Evolutionary conservation across 2,888 invertebrate species (phyloP).

Genomic region (Hipparchia semele): DNA sequence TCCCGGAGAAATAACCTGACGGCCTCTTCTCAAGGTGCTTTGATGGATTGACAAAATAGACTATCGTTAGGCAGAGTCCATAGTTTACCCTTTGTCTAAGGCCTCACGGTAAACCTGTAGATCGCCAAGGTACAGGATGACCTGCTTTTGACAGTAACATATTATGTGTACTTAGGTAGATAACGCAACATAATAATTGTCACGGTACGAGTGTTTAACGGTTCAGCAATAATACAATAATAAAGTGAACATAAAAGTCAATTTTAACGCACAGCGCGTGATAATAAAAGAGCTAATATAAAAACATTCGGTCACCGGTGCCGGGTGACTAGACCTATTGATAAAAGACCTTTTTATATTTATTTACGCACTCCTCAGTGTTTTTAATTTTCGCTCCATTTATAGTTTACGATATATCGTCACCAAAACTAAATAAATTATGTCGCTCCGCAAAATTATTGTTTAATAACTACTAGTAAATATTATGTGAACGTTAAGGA

Average conservation of each 20-base stretch:
- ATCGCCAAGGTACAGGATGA: too few species aligned
- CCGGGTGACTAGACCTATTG: slow-evolving; percentile 26
- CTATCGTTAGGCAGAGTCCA: too few species aligned
- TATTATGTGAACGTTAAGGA: too few species aligned
- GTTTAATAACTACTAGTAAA: too few species aligned
- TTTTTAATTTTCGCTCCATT: slow-evolving; percentile 1
- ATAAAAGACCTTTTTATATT: slow-evolving; percentile 17
- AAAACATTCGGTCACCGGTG: slow-evolving; percentile 17
- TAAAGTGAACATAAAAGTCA: slow-evolving; percentile 15
- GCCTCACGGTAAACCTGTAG: too few species aligned
- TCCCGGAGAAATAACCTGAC: too few species aligned
- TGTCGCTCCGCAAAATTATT: too few species aligned
- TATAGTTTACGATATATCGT: slow-evolving; percentile 1
- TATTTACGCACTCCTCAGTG: slow-evolving; percentile 12
- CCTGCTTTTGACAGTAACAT: too few species aligned
- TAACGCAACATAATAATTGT: slow-evolving; percentile 3
- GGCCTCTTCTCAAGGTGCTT: too few species aligned
- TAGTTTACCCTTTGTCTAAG: background rate
- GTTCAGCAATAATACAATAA: slow-evolving; percentile 3
- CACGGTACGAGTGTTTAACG: slow-evolving; percentile 9
- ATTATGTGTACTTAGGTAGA: background rate
- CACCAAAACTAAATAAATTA: background rate
- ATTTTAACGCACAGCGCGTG: slow-evolving; percentile 2
- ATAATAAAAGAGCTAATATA: slow-evolving; percentile 21
- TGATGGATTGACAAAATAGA: too few species aligned